A percentile compares a stretch with the other conserved stretches of the same genome.
phyloP scores from a whole-genome alignment of 2,888 invertebrate species.

The Hemistola chrysoprasaria region DNA sequence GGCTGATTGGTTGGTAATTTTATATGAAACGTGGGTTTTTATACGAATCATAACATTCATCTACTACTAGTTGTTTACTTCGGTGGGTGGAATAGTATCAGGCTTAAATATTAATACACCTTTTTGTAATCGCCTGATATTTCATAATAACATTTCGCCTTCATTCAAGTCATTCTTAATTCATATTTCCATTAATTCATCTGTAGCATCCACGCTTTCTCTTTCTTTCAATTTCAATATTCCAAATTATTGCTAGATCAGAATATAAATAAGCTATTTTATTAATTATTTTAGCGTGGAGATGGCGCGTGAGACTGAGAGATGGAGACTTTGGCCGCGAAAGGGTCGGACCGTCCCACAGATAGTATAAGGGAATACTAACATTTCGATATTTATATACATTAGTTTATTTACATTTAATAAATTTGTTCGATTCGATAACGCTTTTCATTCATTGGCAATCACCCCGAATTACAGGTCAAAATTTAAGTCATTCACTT shows the following conservation, averaged over 20 bases:
- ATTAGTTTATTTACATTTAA: conserved; percentile 59
- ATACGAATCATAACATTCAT: too few species aligned
- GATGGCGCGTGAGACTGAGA: conserved; percentile 70
- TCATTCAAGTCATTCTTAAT: too few species aligned
- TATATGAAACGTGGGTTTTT: too few species aligned
- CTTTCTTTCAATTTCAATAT: conserved; percentile 11
- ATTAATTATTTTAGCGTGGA: conserved; percentile 74
- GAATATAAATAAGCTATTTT: conserved; percentile 44
- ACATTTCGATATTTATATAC: conserved; percentile 53
- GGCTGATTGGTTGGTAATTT: too few species aligned
- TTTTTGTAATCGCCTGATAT: too few species aligned
- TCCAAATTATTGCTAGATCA: conserved; percentile 7
- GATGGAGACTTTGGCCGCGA: conserved; percentile 74
- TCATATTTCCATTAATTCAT: too few species aligned
- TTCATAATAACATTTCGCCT: too few species aligned
- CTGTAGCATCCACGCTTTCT: conserved; percentile 42
- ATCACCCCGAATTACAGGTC: conserved; percentile 44
- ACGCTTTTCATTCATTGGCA: conserved; percentile 79
- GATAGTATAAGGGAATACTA: conserved; percentile 75
- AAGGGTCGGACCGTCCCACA: conserved; percentile 73
- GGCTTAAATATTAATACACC: too few species aligned
- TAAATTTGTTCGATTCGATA: conserved; percentile 65
- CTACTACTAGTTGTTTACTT: too few species aligned
- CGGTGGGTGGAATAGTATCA: too few species aligned
- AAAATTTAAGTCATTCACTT: conserved; percentile 76